phyloP scores from a whole-genome alignment of 92 coral and sea anemone species.

The Palythoa grandis region DNA sequence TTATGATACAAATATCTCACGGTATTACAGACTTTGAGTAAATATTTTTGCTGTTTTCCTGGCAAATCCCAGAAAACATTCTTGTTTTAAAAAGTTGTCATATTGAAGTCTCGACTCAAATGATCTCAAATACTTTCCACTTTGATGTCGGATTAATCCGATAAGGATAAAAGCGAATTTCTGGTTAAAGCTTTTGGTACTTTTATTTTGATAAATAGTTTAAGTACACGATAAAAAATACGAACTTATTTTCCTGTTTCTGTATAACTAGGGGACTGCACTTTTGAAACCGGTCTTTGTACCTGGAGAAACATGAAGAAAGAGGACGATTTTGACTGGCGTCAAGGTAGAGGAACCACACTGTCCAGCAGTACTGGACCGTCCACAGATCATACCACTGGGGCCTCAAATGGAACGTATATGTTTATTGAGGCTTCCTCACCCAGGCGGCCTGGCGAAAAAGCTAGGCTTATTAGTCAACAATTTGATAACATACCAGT shows the following conservation, averaged over 20 bases:
- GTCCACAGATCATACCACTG: slow-evolving; percentile 88
- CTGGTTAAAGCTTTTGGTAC: too few species aligned
- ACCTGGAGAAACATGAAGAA: slow-evolving; percentile 81
- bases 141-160: too few species aligned
- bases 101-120: too few species aligned
- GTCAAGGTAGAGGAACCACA: slow-evolving; percentile 79
- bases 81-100: too few species aligned
- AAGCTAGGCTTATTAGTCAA: slow-evolving; percentile 81
- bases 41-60: too few species aligned
- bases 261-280: slow-evolving; percentile 72
- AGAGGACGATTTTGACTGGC: slow-evolving; percentile 96
- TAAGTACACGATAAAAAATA: not conserved
- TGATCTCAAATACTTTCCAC: too few species aligned
- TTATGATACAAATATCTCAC: too few species aligned
- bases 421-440: slow-evolving; percentile 95
- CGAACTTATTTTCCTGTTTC: not conserved
- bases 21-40: too few species aligned
- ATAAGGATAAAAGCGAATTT: too few species aligned
- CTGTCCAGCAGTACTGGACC: slow-evolving; percentile 84
- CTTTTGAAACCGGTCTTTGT: slow-evolving; percentile 91
- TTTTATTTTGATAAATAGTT: not conserved
- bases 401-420: slow-evolving; percentile 83
- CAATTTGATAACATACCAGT: slow-evolving; percentile 63
- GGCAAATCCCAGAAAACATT: too few species aligned
- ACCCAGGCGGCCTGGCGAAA: slow-evolving; percentile 82